Base-by-base conservation (phyloP, 2,797 vertebrate species). In the Sebastes hopkinsi region DNA sequence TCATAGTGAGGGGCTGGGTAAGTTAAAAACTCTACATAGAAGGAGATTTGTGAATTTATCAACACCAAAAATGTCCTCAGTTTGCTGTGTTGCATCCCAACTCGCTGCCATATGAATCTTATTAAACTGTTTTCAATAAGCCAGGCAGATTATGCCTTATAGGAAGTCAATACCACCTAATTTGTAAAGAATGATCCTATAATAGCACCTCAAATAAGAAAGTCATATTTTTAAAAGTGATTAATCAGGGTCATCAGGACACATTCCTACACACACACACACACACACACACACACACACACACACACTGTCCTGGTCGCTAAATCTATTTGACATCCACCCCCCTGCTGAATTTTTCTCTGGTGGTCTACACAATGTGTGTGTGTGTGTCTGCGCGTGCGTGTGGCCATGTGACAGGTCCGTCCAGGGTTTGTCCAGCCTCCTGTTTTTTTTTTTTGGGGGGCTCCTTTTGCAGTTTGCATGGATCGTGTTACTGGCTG, bases 401-500 rank as follows among this genome's bases (percentile, higher is more conserved):
- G 36, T 79, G 59, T 32, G 79, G 73, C 81, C 94, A 93, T 93
- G 93, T 95, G 94, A 95, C 93, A 91, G 81, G 70, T 64, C 84
- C 30, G 80, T 87, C 77, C 83, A 81, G 66, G 82, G 68, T 82
- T 83, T 83, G 90, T 83, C 87, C 93, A 79, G 81, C 90, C 90
- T 84, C 85, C 82, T 81, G 84, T 85, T 87, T 80, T 85, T 87
- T 80, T 79, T n/a, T 46, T 18, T 3, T 0, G 38, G 38, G 38
- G 30, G 83, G 89, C 89, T 94, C 91, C 73, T 87, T 81, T 81
- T 82, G 86, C 86, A 84, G 78, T 85, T 46, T 86, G 76, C 84
- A 89, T 87, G 92, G 94, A 90, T 95, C 94, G 88, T 91, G 71
- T 96, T 96, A 93, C 94, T 92, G 91, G 88, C 88, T 87, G 86